phyloP scores from a whole-genome alignment of 2,113 vertebrate species.

The Myodes glareolus region DNA sequence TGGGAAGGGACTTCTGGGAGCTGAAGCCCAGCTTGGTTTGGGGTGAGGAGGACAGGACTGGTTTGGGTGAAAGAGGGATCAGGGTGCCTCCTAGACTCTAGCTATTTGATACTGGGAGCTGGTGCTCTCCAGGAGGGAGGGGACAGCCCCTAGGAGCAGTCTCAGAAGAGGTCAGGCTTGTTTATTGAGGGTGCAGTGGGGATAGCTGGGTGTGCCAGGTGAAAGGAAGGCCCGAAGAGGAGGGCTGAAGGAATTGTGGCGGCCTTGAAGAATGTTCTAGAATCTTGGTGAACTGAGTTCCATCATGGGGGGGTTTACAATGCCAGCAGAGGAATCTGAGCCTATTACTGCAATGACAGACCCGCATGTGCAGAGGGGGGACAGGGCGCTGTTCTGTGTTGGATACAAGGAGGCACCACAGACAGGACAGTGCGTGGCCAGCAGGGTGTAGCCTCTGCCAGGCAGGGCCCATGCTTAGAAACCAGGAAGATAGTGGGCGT shows the following conservation, averaged over 20 bases:
- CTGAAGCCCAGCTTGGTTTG: not conserved
- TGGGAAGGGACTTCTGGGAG: not conserved
- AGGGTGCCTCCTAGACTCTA: not conserved
- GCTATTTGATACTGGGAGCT: accelerated
- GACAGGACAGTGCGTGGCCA: not conserved
- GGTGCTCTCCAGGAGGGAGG: too few species aligned
- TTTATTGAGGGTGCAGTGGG: not conserved
- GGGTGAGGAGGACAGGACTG: not conserved
- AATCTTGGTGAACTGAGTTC: not conserved
- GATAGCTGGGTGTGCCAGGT: not conserved
- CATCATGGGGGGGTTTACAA: not conserved
- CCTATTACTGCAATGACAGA: too few species aligned
- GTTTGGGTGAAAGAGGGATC: not conserved
- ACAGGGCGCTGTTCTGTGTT: too few species aligned
- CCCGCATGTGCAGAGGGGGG: not conserved
- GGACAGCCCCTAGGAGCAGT: not conserved
- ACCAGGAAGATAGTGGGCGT: not conserved
- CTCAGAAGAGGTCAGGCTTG: not conserved
- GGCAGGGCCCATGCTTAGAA: not conserved
- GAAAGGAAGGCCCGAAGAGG: not conserved
- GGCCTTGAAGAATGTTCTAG: not conserved
- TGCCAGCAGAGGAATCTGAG: not conserved
- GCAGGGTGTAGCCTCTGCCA: not conserved
- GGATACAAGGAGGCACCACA: not conserved
- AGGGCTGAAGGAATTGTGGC: not conserved